Evolutionary conservation across 2,113 vertebrate species (phyloP), one percentile per base, ranked within the genome.

Genomic region (Proteles cristata): DNA sequence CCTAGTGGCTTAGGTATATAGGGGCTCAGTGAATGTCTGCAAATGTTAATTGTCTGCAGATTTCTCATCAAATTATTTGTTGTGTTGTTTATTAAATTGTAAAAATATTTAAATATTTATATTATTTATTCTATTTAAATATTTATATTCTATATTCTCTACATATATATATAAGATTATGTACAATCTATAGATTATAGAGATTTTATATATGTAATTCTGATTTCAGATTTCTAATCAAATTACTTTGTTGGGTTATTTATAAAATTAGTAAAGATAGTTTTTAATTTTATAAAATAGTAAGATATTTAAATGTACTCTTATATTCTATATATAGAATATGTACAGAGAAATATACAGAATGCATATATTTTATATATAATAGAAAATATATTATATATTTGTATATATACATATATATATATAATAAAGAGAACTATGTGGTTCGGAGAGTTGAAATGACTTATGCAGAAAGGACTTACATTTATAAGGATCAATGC

Each of bases 151-250:
- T 58, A 23, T 58, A 81, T 45, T 82, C 10, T 92, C 53, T 92
- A 0, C 65, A 21, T 65, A 61, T 65, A 28, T 58, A 26, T 35
- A n/a, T 45, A 83, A 63, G n/a, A 83, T 31, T 83, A 71, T 39
- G 10, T 71, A 5, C 8, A 48, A 58, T 71, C 10, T 55, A 11
- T 26, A 43, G 7, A 31, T 28, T 6, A 55, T n/a, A 39, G 43
- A 63, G n/a, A 58, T 35, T 82, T 15, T 61, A 65, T 58, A 35
- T 85, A 21, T 15, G 48, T 90, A 90, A 77, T 85, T 85, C 79
- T 85, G n/a, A 90, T 77, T 28, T 79, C 82, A 77, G 28, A 35
- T 80, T 97, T 94, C 82, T 74, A 7, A 71, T 93, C 53, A 94
- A 90, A 55, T 90, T 85, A 73, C 45, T 93, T 93, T 90, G 0